Evolutionary conservation across 2,888 invertebrate species (phyloP), one percentile per base, ranked within the genome.

Genomic region (Megaustenia siamemsis): DNA sequence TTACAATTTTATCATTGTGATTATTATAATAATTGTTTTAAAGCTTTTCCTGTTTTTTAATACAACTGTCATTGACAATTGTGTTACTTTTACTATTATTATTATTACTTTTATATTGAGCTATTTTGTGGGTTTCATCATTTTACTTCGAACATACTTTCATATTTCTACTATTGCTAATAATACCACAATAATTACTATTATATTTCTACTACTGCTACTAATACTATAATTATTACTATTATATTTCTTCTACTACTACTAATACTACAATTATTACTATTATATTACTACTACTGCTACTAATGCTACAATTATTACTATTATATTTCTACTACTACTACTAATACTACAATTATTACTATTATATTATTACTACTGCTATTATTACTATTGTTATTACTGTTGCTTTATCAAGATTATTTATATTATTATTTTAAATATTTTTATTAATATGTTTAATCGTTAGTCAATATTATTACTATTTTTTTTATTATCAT

Each of bases 201-300:
- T 32, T 21, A 56, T 21, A 56, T 24, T 21, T 21, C 56, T 21
- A 56, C 24, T 18, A 56, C 21, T 56, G 32, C 66, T 66, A 66
- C 66, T 66, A 66, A 5, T 66, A 66, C 66, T 66, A 32, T 32
- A 32, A 66, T 32, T 32, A 56, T 24, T 56, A 56, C 56, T 56
- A 56, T 56, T 56, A 56, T n/a, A n/a, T n/a, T n/a, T n/a, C n/a
- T n/a, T n/a, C 56, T 56, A 56, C 56, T 56, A 56, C 24, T 56
- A 56, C 8, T 56, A 21, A 15, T 56, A 56, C 56, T 56, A 10
- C 56, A 21, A 15, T 21, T 56, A 56, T 4, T 56, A 56, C 24
- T 56, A 15, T 56, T 21, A 10, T 56, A 15, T 24, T 56, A 21
- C 8, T 56, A 21, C 56, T 56, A 56, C 56, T 56, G 24, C 24